phyloP scores from a whole-genome alignment of 2,113 vertebrate species.

The Oostethus manadensis region DNA sequence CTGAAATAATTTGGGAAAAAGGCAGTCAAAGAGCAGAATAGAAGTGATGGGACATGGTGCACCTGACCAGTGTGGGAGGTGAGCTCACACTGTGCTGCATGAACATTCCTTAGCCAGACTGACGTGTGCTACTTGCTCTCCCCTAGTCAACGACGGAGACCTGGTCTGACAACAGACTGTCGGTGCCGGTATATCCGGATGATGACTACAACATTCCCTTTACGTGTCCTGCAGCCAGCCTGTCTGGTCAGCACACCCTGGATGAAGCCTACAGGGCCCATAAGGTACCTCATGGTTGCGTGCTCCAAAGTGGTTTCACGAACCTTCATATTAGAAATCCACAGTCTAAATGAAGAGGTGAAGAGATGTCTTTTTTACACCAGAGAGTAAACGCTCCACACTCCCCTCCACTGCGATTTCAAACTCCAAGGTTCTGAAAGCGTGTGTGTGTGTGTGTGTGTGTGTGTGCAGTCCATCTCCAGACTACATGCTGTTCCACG shows the following conservation, averaged over 20 bases:
- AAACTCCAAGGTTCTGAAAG: no score
- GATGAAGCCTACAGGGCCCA: constrained; percentile 62
- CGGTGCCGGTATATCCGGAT: constrained; percentile 41
- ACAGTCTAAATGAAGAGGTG: no score
- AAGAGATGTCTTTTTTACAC: background rate
- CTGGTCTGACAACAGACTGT: constrained; percentile 63
- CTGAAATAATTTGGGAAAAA: no score
- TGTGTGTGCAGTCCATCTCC: constrained; percentile 60
- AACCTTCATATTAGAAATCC: no score
- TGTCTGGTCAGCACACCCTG: constrained; percentile 52
- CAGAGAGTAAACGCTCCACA: background rate
- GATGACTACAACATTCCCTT: constrained; percentile 60
- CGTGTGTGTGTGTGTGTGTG: background rate
- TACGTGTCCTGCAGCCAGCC: constrained; percentile 48
- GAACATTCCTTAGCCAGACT: background rate
- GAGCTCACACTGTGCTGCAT: no score
- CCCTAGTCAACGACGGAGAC: constrained; percentile 33
- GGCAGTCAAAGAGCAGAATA: no score
- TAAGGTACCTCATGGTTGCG: constrained; percentile 38
- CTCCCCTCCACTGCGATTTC: no score
- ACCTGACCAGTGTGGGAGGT: no score
- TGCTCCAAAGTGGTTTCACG: no score
- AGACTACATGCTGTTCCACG: constrained; percentile 67
- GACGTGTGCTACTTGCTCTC: background rate
- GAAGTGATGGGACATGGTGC: no score